Evolutionary conservation across 2,113 vertebrate genomes (phyloP), one percentile per base, ranked within the genome.

Genomic region (Hippolais icterina): DNA sequence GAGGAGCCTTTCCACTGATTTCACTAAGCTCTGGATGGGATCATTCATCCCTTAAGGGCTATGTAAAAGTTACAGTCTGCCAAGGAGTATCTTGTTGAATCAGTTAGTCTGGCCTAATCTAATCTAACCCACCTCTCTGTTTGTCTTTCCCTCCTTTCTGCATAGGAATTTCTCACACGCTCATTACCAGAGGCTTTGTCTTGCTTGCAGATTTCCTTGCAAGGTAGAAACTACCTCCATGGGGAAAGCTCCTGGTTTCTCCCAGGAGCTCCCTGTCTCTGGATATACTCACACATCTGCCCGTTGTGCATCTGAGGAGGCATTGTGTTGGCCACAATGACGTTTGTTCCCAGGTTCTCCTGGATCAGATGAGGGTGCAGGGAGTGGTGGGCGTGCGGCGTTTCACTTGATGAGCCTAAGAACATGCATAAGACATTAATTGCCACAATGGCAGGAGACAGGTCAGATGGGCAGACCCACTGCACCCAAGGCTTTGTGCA

Each of bases 311-410:
- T 98, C 53, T 99, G 98, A 91, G 99, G 97, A 39, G 99, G 98
- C 98, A 99, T 98, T 49, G 98, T 98, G 97, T 98, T 98, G 97
- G 99, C 96, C 79, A 99, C 99, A 15, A 99, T 99, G 82, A 99
- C 99, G 0, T 99, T 99, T 95, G 98, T 99, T 96, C 98, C 99
- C 96, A 99, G 98, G 97, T 99, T 99, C 90, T 99, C 99, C 89
- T 99, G 99, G 91, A 99, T 99, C 98, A 99, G 98, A 49, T 99
- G 99, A 76, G 99, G 99, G 91, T 99, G 99, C 93, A 99, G 98
- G 78, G 99, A 98, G 80, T 99, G 99, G 92, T 99, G 99, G 72
- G 99, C 95, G 12, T 99, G 99, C 5, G 98, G 98, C 0, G 99
- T 97, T 91, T 99, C 99, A 41, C 98, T 99, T 60, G 99, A 98